Percentiles rank a stretch among this genome's conserved stretches.
Conservation (phyloP, 1,140 invertebrate species). For the Marisa cornuarietis region DNA sequence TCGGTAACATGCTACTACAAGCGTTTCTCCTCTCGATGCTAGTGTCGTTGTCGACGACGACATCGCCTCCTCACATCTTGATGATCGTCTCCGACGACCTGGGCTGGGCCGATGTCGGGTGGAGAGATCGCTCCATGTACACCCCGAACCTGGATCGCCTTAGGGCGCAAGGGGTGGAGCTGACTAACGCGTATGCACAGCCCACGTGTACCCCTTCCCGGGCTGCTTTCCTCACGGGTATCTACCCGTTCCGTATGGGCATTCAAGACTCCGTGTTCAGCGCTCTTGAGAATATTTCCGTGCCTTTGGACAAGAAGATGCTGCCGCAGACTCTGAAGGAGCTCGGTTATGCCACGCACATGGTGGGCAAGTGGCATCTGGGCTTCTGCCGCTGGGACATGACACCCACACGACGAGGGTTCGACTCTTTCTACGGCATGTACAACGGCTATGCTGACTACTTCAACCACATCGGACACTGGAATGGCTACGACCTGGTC, state of each 20-base stretch:
- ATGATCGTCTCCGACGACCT: slow-evolving; percentile 53
- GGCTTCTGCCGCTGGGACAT: slow-evolving; percentile 62
- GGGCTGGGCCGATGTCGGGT: slow-evolving; percentile 53
- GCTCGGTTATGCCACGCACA: slow-evolving; percentile 59
- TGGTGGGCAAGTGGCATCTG: slow-evolving; percentile 66
- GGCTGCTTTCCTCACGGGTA: background rate
- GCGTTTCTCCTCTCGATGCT: background rate
- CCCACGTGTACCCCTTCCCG: no score
- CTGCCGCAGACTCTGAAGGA: slow-evolving; percentile 54
- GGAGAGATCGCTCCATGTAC: slow-evolving; percentile 47
- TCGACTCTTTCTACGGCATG: slow-evolving; percentile 62
- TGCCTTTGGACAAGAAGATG: slow-evolving; percentile 56
- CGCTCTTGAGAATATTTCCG: slow-evolving; percentile 30
- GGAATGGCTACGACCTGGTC: slow-evolving; percentile 40
- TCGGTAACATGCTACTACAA: no score
- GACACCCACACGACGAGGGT: slow-evolving; percentile 58
- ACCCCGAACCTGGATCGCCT: slow-evolving; percentile 52
- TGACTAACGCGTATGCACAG: slow-evolving; percentile 49
- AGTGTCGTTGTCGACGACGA: background rate
- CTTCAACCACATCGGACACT: slow-evolving; percentile 36
- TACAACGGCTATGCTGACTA: slow-evolving; percentile 42
- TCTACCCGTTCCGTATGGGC: slow-evolving; percentile 11
- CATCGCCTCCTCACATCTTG: slow-evolving; percentile 43
- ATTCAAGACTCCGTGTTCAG: background rate
- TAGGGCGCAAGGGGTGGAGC: slow-evolving; percentile 35